A percentile compares a stretch with the other conserved stretches of the same genome.
Conservation (phyloP, 2,888 invertebrate species). For the Electrophaes corylata region DNA sequence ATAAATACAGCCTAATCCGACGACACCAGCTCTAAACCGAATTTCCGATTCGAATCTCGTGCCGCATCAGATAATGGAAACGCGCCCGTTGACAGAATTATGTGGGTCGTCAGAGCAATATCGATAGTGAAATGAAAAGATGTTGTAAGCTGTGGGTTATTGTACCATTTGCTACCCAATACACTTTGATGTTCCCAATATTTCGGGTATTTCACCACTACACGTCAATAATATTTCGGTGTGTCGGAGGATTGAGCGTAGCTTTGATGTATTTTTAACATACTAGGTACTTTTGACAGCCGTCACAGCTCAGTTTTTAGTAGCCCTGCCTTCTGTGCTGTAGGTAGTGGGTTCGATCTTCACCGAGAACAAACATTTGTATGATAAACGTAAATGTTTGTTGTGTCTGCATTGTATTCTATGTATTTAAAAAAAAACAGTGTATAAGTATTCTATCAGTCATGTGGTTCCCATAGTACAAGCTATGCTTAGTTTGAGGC, state of each 20-base stretch:
- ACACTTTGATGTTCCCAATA: conserved; percentile 24
- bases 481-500: too few relatives aligned
- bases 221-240: conserved; percentile 3
- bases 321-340: too few relatives aligned
- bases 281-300: too few relatives aligned
- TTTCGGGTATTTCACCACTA: conserved; percentile 8
- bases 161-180: conserved; percentile 24
- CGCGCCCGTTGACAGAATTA: conserved; percentile 31
- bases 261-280: not conserved
- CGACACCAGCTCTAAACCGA: not conserved
- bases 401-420: too few relatives aligned
- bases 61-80: conserved; percentile 29
- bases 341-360: too few relatives aligned
- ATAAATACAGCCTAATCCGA: too few relatives aligned
- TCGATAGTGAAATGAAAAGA: conserved; percentile 41
- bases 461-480: too few relatives aligned
- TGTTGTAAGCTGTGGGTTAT: conserved; percentile 34
- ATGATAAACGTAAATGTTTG: too few relatives aligned
- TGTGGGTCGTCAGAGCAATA: conserved; percentile 39
- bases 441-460: too few relatives aligned
- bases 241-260: not conserved
- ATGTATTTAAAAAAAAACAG: too few relatives aligned
- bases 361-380: too few relatives aligned
- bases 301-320: too few relatives aligned
- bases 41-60: conserved; percentile 7